phyloP scores from a whole-genome alignment of 1,140 invertebrate species.

The Ips nitidus region DNA sequence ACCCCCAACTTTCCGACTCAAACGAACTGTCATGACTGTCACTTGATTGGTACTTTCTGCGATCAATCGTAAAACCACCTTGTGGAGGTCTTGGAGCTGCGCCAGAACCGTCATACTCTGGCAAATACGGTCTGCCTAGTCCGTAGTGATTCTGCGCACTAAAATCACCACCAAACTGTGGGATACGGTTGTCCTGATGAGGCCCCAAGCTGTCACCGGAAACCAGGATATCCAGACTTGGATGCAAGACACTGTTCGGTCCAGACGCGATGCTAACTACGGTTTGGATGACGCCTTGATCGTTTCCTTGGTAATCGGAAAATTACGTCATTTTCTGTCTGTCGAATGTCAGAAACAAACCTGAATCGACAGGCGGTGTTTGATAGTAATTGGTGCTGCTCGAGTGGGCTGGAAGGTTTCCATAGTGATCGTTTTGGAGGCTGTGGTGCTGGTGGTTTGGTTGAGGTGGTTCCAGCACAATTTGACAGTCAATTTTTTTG shows the following conservation, averaged over 20 bases:
- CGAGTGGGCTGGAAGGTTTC: not conserved
- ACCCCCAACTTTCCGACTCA: conserved; percentile 19
- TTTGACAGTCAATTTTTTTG: conserved; percentile 56
- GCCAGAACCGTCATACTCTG: no score
- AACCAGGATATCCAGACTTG: conserved; percentile 37
- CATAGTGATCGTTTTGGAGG: not conserved
- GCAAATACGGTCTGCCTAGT: no score
- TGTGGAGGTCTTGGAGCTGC: not conserved
- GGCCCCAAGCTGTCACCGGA: conserved; percentile 8
- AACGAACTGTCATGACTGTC: conserved; percentile 16
- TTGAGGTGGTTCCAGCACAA: conserved; percentile 42
- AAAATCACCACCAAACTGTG: no score
- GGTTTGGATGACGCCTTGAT: conserved; percentile 24
- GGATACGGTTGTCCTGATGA: no score
- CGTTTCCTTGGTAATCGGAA: not conserved
- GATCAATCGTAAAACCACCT: not conserved
- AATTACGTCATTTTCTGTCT: not conserved
- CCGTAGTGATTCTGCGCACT: no score
- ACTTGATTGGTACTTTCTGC: conserved; percentile 21
- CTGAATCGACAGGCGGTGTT: not conserved
- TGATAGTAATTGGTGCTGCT: not conserved
- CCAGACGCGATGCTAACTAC: conserved; percentile 40
- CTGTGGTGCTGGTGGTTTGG: not conserved
- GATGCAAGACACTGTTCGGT: conserved; percentile 35
- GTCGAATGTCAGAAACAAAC: not conserved